Base-by-base conservation (phyloP, 2,797 vertebrate species). In the Neosilurus mollespiculum region DNA sequence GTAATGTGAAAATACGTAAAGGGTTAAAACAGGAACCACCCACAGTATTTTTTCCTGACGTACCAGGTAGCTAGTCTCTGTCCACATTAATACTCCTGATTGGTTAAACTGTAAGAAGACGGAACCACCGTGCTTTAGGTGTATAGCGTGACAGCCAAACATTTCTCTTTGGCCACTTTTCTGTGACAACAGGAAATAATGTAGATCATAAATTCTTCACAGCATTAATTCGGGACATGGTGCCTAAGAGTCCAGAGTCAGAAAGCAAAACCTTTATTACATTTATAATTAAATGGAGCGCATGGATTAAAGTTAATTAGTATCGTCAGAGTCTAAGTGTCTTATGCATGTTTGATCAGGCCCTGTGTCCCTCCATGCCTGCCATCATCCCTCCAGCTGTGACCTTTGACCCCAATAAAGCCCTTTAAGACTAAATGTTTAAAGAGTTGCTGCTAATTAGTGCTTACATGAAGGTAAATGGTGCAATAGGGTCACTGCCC, bases 371-470 rank as follows among this genome's bases (percentile, higher is more conserved):
- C 58, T 37, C 9, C 9, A 20, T 9, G 16, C 34, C 56, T 20
- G n/a, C 26, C 22, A 9, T 43, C 59, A 18, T 26, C 54, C 49
- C 30, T 34, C 49, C 0, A 18, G 30, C 14, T 72, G 71, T 53
- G 76, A 71, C 56, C 11, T 78, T 72, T 20, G 69, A 26, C 67
- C 69, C 61, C 37, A 43, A n/a, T 78, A 62, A 65, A 73, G 59
- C 10, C 30, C 56, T 61, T 14, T 2, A 62, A 66, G 69, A 49
- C 61, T 80, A 58, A 80, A 84, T 75, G 78, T 80, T 84, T 84
- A 84, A 84, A 66, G 59, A 53, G 26, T n/a, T 26, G 49, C 61
- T 49, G 69, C 78, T 75, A 84, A 84, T 84, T 80, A 84, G 56
- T 43, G 12, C 83, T 66, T 80, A 80, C 62, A 49, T 56, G 54